phyloP scores from a whole-genome alignment of 2,888 invertebrate species.

The Azorinus chamasolen region DNA sequence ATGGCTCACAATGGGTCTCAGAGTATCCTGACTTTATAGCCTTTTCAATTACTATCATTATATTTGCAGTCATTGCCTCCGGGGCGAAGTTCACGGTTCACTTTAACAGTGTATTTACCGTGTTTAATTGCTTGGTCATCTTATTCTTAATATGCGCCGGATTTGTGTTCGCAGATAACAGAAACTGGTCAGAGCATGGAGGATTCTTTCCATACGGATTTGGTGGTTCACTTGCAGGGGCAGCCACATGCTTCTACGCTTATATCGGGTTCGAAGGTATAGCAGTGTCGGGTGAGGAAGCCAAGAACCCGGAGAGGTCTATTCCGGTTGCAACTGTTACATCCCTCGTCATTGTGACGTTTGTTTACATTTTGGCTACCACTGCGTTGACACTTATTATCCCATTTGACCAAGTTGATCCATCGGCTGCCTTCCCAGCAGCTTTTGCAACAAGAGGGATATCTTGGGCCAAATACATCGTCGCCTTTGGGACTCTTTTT shows the following conservation, averaged over 20 bases:
- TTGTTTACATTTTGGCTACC: conserved; percentile 82
- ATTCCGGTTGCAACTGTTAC: conserved; percentile 85
- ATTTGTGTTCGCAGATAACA: conserved; percentile 93
- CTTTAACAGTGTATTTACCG: conserved; percentile 86
- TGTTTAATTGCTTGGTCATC: conserved; percentile 85
- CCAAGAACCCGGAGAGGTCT: conserved; percentile 83
- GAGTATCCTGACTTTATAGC: conserved; percentile 87
- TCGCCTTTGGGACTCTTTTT: conserved; percentile 82
- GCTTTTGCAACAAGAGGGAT: conserved; percentile 81
- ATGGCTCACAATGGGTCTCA: conserved; percentile 73
- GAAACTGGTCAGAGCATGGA: conserved; percentile 91
- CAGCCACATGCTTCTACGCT: conserved; percentile 87
- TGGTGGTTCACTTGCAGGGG: conserved; percentile 85
- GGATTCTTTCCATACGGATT: conserved; percentile 86
- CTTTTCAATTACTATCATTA: conserved; percentile 85
- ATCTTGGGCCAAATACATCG: conserved; percentile 84
- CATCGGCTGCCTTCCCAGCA: conserved; percentile 82
- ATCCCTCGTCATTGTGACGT: conserved; percentile 79
- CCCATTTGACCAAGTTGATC: conserved; percentile 78
- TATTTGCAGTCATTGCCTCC: conserved; percentile 86
- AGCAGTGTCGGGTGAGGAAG: conserved; percentile 86
- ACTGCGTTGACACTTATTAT: conserved; percentile 82
- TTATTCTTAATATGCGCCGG: conserved; percentile 89
- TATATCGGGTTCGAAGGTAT: conserved; percentile 87
- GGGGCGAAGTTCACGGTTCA: conserved; percentile 86